Percentiles rank a stretch among this genome's conserved stretches.
phyloP scores from a whole-genome alignment of 2,113 vertebrate species.

The Planiliza haematocheilus region DNA sequence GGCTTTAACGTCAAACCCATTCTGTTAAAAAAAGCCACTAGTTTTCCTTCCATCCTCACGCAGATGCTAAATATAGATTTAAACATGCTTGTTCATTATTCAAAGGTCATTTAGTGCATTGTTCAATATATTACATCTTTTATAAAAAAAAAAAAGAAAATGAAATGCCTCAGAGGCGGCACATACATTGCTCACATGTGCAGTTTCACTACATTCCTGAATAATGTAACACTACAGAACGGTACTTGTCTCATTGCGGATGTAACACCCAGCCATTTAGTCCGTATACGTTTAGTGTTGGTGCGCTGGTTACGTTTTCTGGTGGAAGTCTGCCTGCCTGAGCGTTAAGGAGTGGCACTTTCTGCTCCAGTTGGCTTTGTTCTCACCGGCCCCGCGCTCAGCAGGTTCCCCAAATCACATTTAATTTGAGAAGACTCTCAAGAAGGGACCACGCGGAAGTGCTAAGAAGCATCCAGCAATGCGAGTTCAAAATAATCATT shows the following conservation, averaged over 20 bases:
- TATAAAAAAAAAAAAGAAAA: not conserved
- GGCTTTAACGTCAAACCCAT: too few relatives aligned
- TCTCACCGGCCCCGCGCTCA: constrained; percentile 50
- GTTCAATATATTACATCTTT: not conserved
- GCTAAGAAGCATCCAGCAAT: constrained; percentile 27
- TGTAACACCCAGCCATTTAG: constrained; percentile 38
- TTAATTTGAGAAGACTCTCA: constrained; percentile 51
- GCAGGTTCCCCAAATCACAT: constrained; percentile 66
- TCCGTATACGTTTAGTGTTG: constrained; percentile 25
- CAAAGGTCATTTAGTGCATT: constrained; percentile 13
- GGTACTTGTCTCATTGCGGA: constrained; percentile 38
- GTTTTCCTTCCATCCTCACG: not conserved
- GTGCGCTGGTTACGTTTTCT: constrained; percentile 25
- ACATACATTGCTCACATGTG: constrained; percentile 6
- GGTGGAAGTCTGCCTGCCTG: constrained; percentile 30
- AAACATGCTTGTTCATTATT: not conserved
- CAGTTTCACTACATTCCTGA: constrained; percentile 10
- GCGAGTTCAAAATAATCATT: constrained; percentile 42
- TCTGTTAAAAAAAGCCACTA: not conserved
- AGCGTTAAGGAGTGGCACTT: constrained; percentile 55
- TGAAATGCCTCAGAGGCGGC: constrained; percentile 1
- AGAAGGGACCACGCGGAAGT: constrained; percentile 18
- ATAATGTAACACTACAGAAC: constrained; percentile 34
- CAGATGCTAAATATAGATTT: constrained; percentile 11
- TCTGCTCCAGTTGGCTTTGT: constrained; percentile 76